Base-by-base conservation (phyloP, 2,888 invertebrate genomes). In the Augochlorella aurata region DNA sequence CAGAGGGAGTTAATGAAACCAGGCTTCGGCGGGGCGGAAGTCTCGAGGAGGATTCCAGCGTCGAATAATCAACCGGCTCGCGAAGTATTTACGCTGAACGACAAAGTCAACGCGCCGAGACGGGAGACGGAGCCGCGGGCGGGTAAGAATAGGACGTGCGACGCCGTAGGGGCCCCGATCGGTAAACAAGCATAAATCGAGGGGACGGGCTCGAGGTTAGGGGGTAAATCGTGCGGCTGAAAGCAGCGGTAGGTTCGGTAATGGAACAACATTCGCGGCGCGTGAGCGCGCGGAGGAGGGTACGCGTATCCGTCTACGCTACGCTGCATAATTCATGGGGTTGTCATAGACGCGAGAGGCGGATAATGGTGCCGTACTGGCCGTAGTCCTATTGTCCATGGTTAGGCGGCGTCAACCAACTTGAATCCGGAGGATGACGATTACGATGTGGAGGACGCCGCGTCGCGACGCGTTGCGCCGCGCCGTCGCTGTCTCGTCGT, bases 311-410 rank as follows among this genome's bases (percentile, higher is more conserved):
- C 92, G 92, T 92, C 91, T 92, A 91, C 91, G 91, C 92, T 92
- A 90, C 91, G 90, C 92, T 93, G 92, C 92, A 93, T 93, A 92
- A 93, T 93, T 93, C 92, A 93, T 93, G 88, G 90, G 88, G 86
- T 90, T 92, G 92, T 93, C 93, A 92, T 92, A 91, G 92, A 90
- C 91, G 93, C 92, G 92, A 91, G 90, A 92, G 92, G 91, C 90
- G 91, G 92, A 92, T 93, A 93, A 93, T 92, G 90, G 92, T 87
- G 84, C 88, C 89, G 90, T 88, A 89, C 91, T 88, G 90, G 87
- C 85, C 86, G 85, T 86, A 86, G 85, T 87, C 90, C 85, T 88
- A 92, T 93, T 92, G 92, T 92, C 90, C 85, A 86, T 85, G 89
- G 87, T 85, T 83, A 86, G 89, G 83, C 82, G 86, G 84, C 88